A percentile compares a stretch with the other conserved stretches of the same genome.
These are phyloP conservation scores for Oreortyx pictus DNA, from an alignment of 2,797 vertebrate species.

Conservation along the genomic window DNA sequence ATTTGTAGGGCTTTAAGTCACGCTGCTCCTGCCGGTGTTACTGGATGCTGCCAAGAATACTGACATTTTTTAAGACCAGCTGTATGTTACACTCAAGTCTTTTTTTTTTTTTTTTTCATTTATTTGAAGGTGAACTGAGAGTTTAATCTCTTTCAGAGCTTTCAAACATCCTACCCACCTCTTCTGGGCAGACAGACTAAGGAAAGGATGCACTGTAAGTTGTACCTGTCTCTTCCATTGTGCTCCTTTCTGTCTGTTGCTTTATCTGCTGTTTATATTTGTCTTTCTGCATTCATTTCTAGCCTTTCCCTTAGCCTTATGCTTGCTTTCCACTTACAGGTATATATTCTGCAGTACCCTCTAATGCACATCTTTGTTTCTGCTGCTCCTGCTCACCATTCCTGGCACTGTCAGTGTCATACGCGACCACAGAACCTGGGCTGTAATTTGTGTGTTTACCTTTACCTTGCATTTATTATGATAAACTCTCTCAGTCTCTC, in stretches of 20 bases:
- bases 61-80: constrained; percentile 12
- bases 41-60: neutral
- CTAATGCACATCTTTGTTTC: neutral
- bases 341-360: neutral
- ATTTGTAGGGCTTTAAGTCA: constrained; percentile 28
- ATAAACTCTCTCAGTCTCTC: constrained; percentile 13
- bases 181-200: neutral
- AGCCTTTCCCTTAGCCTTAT: neutral
- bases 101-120: neutral
- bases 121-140: neutral
- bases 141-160: neutral
- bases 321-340: neutral
- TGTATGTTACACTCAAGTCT: neutral
- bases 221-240: neutral
- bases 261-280: neutral
- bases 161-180: neutral
- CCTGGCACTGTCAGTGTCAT: neutral
- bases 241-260: neutral
- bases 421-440: neutral
- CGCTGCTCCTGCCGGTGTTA: neutral
- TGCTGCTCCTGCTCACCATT: neutral
- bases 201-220: neutral
- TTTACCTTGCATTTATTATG: constrained; percentile 35
- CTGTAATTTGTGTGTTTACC: constrained; percentile 11
- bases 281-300: neutral